phyloP scores from a whole-genome alignment of 30 jellyfish, hydroid and myxozoan genomes.

The Aurelia sp. region DNA sequence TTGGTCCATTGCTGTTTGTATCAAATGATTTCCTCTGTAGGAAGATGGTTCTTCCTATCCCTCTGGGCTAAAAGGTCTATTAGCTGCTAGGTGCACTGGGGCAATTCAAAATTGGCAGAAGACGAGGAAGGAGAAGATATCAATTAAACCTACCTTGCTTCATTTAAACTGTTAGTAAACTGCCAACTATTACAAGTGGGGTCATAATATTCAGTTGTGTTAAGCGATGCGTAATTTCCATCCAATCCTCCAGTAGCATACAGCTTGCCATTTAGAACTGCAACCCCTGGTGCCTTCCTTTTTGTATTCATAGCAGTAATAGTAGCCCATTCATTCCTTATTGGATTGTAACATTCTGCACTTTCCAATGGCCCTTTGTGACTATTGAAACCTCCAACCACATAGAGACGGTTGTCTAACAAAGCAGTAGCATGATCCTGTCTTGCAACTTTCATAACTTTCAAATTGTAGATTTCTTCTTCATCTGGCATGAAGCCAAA shows the following conservation, averaged over 20 bases:
- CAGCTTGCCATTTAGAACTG: constrained; percentile 71
- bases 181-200: constrained; percentile 58
- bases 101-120: too few relatives aligned
- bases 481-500: constrained; percentile 69
- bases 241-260: constrained; percentile 97
- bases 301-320: constrained; percentile 73
- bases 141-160: constrained; percentile 63
- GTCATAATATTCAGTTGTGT: constrained; percentile 77
- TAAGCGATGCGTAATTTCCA: constrained; percentile 76
- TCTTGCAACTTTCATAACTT: constrained; percentile 81
- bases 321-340: constrained; percentile 79
- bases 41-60: too few relatives aligned
- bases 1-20: too few relatives aligned
- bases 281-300: constrained; percentile 86
- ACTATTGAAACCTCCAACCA: constrained; percentile 95
- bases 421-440: constrained; percentile 90
- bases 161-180: constrained; percentile 54
- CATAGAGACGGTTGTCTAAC: constrained; percentile 64
- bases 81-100: too few relatives aligned
- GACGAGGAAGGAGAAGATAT: too few relatives aligned
- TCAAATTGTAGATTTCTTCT: constrained; percentile 35
- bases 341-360: constrained; percentile 80
- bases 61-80: too few relatives aligned
- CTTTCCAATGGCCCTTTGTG: constrained; percentile 83
- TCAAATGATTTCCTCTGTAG: too few relatives aligned